These are phyloP conservation scores for Xestobium rufovillosum DNA, from an alignment of 2,888 invertebrate species.

Conservation along the genomic window DNA sequence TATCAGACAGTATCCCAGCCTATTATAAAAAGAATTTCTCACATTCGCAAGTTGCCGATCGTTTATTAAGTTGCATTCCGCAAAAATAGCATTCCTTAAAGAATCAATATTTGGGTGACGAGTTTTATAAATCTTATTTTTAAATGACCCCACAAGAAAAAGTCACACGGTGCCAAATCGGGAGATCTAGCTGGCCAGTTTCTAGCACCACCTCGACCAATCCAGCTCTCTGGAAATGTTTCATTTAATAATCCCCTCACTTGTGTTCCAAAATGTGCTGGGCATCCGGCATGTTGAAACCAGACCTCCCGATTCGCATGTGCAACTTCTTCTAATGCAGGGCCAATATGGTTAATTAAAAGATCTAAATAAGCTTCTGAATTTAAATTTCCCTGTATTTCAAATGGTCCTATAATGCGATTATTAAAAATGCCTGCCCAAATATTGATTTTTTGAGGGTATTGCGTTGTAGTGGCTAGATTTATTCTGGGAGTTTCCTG, in stretches of 20 bases:
- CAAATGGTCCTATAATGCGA: neutral
- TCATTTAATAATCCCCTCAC: neutral
- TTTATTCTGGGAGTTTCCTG: too few relatives aligned
- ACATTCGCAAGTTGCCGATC: too few relatives aligned
- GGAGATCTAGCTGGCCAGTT: neutral
- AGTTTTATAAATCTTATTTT: neutral
- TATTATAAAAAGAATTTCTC: too few relatives aligned
- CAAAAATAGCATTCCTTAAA: too few relatives aligned
- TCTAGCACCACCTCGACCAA: neutral
- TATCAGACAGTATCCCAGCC: too few relatives aligned
- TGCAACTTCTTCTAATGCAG: neutral
- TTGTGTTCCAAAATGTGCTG: neutral
- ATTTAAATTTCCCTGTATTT: neutral
- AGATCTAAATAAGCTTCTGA: neutral
- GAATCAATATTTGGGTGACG: neutral
- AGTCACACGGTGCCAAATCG: constrained; percentile 1
- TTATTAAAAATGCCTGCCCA: neutral
- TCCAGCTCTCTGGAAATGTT: neutral
- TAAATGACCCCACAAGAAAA: neutral
- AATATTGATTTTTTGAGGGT: constrained; percentile 1
- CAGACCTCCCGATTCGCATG: neutral
- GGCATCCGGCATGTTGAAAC: neutral
- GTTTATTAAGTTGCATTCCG: too few relatives aligned
- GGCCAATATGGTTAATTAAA: neutral
- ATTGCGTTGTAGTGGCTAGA: too few relatives aligned